Evolutionary conservation across 2,888 invertebrate genomes (phyloP), one percentile per base, ranked within the genome.

Genomic region (Ceriagrion tenellum): DNA sequence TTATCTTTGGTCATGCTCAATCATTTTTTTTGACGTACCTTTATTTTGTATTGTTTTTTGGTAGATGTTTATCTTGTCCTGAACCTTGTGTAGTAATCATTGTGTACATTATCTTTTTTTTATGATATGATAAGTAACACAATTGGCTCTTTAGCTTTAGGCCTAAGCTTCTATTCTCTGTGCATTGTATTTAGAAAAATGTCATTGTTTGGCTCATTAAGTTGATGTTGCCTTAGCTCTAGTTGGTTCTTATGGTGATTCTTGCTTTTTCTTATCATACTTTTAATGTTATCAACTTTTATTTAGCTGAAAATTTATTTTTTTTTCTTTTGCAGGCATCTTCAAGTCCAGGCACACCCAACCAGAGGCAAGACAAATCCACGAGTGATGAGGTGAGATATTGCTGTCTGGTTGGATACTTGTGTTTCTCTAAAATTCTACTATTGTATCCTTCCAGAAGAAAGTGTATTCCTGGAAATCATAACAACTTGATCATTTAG

Each of bases 361-460:
- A 98, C 96, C 98, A 98, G 96, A 97, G 99, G 95, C 98, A 98
- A 97, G 99, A 99, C 97, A 99, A 99, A 97, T 98, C 99, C 96
- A 98, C 98, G 96, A 99, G 99, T 97, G 99, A 99, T 97, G 99
- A 99, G 99, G 99, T 99, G 97, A 97, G 98, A 97, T 96, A 96
- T 74, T 95, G 55, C 18, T 20, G 69, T 95, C 55, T 88, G 56
- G 69, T 88, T 20, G 47, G 95, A 95, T 56, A 95, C 18, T 26
- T 88, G 18, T 88, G 55, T 30, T 20, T 91, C 91, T 91, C 59
- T 91, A 20, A 55, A 55, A 18, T 40, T 56, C 90, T 89, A 18
- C n/a, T 16, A 69, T 47, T 69, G 69, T 69, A 93, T 69, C 69
- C 63, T 74, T n/a, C 93, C 93, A 69, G 40, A 81, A 35, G 35